These are phyloP conservation scores for Drosophila albomicans DNA, from an alignment of 1,140 invertebrate species.

Conservation along the genomic window DNA sequence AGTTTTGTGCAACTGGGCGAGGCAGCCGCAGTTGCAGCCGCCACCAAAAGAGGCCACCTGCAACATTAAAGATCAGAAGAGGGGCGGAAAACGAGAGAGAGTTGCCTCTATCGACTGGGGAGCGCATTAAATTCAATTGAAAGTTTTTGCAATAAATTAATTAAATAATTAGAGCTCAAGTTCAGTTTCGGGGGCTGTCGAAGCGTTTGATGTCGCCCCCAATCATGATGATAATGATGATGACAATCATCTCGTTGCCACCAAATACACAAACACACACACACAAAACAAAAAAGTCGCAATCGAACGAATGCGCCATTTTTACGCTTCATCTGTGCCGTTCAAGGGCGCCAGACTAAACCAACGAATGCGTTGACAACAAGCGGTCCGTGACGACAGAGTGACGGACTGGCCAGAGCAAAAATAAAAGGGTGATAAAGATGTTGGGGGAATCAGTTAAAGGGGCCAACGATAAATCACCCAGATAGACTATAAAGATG, in stretches of 20 bases:
- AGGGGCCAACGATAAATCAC: no score
- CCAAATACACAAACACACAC: constrained; percentile 3
- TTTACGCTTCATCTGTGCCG: constrained; percentile 71
- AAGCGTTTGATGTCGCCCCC: constrained; percentile 46
- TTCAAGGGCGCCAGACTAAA: constrained; percentile 55
- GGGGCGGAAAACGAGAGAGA: neutral
- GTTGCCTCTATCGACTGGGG: constrained; percentile 10
- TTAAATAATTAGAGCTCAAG: constrained; percentile 81
- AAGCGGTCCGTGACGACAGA: constrained; percentile 44
- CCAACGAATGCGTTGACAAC: constrained; percentile 28
- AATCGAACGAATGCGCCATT: constrained; percentile 55
- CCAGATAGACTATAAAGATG: no score
- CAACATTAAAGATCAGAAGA: constrained; percentile 40
- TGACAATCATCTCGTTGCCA: constrained; percentile 23
- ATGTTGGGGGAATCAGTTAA: neutral
- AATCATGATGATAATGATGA: constrained; percentile 12
- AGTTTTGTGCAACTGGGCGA: constrained; percentile 75
- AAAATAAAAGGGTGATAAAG: neutral
- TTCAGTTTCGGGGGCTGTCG: constrained; percentile 41
- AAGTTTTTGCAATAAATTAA: constrained; percentile 78
- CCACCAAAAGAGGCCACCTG: constrained; percentile 68
- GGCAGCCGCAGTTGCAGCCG: constrained; percentile 39
- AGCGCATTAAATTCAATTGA: constrained; percentile 70
- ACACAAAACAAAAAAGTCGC: constrained; percentile 19
- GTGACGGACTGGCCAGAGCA: constrained; percentile 28